Base-by-base conservation (phyloP, 2,888 invertebrate species). In the Heliconius aoede region DNA sequence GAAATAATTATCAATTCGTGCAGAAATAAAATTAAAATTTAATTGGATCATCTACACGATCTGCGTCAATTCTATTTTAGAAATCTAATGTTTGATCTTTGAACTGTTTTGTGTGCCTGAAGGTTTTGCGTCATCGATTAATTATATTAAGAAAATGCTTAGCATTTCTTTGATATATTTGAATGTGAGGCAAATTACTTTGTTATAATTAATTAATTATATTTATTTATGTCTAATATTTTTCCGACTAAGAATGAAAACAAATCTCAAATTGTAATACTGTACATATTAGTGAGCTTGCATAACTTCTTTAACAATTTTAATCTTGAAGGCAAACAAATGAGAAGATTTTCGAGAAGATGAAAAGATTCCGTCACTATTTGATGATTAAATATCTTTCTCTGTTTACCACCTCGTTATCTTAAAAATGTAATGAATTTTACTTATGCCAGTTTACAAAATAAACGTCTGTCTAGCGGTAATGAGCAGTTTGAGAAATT, bases 51-150 rank as follows among this genome's bases (percentile, higher is more conserved):
- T 78, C 60, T 76, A 62, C n/a, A n/a, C n/a, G n/a, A n/a, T n/a
- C n/a, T n/a, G 24, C 62, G 78, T 72, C 72, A 76, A 55, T 61
- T 58, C 67, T 87, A 90, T 83, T 81, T 89, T 84, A 89, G 87
- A 89, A 88, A 88, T 80, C 79, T 84, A 88, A 85, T 87, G 87
- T 84, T 88, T 89, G 89, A 84, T 84, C 82, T 82, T 77, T 80
- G 58, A 78, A 78, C 82, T 30, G 28, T 69, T n/a, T 40, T 81
- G 82, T 81, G 81, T 73, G 46, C 55, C 55, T 51, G 62, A 71
- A 24, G 60, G 60, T 71, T n/a, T 55, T 69, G 73, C 75, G 78
- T 75, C 74, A 77, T 72, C 68, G 58, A 68, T 73, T 75, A 69
- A 69, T 51, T 69, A 68, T 76, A 74, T 74, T 36, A 64, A 73